Evolutionary conservation across 2,888 invertebrate genomes (phyloP).

Genomic region (Drymonia ruficornis): DNA sequence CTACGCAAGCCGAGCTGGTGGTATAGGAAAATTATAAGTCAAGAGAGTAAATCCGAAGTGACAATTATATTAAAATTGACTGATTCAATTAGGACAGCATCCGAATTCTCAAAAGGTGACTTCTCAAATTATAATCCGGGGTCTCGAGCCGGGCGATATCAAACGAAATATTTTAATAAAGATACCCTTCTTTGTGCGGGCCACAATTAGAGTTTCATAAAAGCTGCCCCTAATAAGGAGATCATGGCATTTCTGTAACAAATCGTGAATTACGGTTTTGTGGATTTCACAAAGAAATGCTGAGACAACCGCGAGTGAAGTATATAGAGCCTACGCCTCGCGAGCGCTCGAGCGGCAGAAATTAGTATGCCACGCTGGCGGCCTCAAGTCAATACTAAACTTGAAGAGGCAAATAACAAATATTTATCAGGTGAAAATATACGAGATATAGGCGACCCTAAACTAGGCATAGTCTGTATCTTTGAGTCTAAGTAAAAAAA

Average conservation of each 20-base stretch:
- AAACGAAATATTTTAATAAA: conserved; percentile 4
- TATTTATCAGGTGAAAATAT: too few relatives aligned
- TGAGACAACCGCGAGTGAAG: too few relatives aligned
- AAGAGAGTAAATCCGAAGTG: not conserved
- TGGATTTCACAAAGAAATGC: not conserved
- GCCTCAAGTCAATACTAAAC: too few relatives aligned
- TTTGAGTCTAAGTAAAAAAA: too few relatives aligned
- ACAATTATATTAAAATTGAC: conserved; percentile 1
- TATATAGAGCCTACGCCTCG: too few relatives aligned
- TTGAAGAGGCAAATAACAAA: too few relatives aligned
- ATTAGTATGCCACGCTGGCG: too few relatives aligned
- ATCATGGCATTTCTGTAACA: conserved; percentile 4
- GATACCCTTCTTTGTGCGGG: not conserved
- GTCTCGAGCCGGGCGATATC: not conserved
- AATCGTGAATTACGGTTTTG: not conserved
- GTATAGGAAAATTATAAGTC: not conserved
- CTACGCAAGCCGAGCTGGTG: not conserved
- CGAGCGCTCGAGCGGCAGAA: too few relatives aligned
- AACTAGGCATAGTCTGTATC: too few relatives aligned
- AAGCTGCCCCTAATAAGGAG: not conserved
- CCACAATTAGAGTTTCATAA: conserved; percentile 2
- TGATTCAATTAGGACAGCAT: not conserved
- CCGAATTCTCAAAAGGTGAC: not conserved
- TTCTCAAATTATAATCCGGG: conserved; percentile 1
- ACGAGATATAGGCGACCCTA: too few relatives aligned